Evolutionary conservation across 2,888 invertebrate species (phyloP).

Genomic region (Nowickia ferox): DNA sequence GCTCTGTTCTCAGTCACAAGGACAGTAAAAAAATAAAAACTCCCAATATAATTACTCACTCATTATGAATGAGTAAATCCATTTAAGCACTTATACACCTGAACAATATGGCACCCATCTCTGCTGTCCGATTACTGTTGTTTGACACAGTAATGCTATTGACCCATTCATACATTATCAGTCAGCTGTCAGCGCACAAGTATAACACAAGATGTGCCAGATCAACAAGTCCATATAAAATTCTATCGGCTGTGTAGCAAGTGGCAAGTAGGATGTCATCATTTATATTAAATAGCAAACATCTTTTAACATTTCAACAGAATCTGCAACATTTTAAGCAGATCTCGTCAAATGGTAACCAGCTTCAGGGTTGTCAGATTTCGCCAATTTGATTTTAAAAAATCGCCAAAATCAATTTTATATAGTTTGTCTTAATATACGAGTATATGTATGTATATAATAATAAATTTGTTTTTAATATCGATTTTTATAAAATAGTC

Average conservation of each 20-base stretch:
- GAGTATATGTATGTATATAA: too few relatives aligned
- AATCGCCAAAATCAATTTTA: too few relatives aligned
- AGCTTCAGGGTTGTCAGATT: too few relatives aligned
- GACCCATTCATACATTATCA: slow-evolving; percentile 55
- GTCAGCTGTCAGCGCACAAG: too few relatives aligned
- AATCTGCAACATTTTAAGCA: background rate
- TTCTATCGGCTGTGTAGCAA: slow-evolving; percentile 2
- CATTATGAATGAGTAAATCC: slow-evolving; percentile 9
- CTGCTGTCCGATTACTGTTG: slow-evolving; percentile 37
- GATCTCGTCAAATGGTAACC: too few relatives aligned
- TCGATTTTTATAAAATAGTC: too few relatives aligned
- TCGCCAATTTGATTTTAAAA: too few relatives aligned
- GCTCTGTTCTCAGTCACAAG: slow-evolving; percentile 1
- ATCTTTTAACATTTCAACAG: background rate
- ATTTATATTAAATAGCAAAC: background rate
- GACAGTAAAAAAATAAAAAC: slow-evolving; percentile 2
- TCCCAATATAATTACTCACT: slow-evolving; percentile 16
- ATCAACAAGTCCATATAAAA: background rate
- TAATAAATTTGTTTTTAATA: too few relatives aligned
- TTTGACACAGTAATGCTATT: slow-evolving; percentile 49
- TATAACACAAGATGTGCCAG: slow-evolving; percentile 14
- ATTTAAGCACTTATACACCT: slow-evolving; percentile 13
- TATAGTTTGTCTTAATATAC: too few relatives aligned
- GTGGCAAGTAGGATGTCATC: background rate
- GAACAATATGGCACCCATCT: slow-evolving; percentile 21